A percentile compares a stretch with the other conserved stretches of the same genome.
Conservation (phyloP, 1,140 invertebrate species). For the Monochamus saltuarius region DNA sequence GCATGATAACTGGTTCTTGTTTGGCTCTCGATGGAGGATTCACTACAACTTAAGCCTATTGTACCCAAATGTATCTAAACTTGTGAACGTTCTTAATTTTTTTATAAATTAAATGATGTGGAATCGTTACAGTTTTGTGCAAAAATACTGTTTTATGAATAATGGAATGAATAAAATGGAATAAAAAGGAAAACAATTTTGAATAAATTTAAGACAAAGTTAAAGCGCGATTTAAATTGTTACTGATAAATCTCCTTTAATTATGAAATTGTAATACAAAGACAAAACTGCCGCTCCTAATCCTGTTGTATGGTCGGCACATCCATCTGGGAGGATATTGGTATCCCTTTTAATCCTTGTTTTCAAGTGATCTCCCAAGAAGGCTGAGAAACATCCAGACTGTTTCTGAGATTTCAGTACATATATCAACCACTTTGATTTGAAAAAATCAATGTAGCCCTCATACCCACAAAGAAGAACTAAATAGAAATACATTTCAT, state of each 20-base stretch:
- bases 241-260: conserved; percentile 16
- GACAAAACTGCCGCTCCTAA: conserved; percentile 37
- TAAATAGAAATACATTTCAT: conserved; percentile 23
- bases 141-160: too few relatives aligned
- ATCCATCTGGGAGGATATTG: conserved; percentile 37
- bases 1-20: conserved; percentile 77
- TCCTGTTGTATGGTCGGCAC: conserved; percentile 43
- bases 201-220: too few relatives aligned
- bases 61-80: neutral
- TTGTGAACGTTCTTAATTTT: too few relatives aligned
- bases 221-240: too few relatives aligned
- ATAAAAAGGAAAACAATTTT: too few relatives aligned
- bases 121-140: too few relatives aligned
- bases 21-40: conserved; percentile 87
- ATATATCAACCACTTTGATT: conserved; percentile 28
- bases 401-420: conserved; percentile 36
- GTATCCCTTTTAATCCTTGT: conserved; percentile 27
- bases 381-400: conserved; percentile 36
- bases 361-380: conserved; percentile 17
- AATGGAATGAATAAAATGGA: too few relatives aligned
- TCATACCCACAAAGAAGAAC: conserved; percentile 41
- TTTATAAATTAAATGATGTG: too few relatives aligned
- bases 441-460: conserved; percentile 38
- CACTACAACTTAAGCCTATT: conserved; percentile 33
- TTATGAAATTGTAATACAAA: conserved; percentile 31